Conservation (phyloP, 1,140 invertebrate genomes). For the Sweltsa coloradensis region DNA sequence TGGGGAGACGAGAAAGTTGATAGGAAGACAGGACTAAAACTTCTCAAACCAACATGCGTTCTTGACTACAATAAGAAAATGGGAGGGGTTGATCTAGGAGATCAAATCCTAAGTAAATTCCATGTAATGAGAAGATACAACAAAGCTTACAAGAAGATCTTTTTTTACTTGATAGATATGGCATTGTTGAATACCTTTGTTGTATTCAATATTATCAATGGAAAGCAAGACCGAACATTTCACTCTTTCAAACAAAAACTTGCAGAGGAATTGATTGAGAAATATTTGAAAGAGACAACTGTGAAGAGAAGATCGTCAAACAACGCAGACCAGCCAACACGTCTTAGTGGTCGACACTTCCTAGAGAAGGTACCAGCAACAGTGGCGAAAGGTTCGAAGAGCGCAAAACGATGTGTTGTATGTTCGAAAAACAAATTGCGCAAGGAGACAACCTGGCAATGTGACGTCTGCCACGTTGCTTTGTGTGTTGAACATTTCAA, state of each 20-base stretch:
- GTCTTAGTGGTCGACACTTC: conserved; percentile 16
- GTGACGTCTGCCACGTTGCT: neutral
- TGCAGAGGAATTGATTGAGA: conserved; percentile 7
- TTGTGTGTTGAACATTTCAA: neutral
- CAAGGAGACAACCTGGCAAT: neutral
- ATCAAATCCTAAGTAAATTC: conserved; percentile 16
- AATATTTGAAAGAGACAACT: conserved; percentile 10
- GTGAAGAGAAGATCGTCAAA: conserved; percentile 12
- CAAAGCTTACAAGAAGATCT: conserved; percentile 15
- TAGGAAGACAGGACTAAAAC: conserved; percentile 8
- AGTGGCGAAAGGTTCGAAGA: conserved; percentile 10
- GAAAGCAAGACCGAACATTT: conserved; percentile 14
- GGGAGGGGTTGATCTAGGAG: conserved; percentile 16
- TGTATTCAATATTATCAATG: conserved; percentile 7
- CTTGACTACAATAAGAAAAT: conserved; percentile 16
- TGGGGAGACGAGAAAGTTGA: neutral
- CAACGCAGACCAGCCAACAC: conserved; percentile 5
- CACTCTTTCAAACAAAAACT: conserved; percentile 11
- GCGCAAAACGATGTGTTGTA: conserved; percentile 12
- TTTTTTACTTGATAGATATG: conserved; percentile 15
- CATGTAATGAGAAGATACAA: conserved; percentile 12
- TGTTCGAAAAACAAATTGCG: conserved; percentile 9
- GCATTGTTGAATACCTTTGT: conserved; percentile 15
- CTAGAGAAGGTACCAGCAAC: conserved; percentile 12
- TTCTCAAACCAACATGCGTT: conserved; percentile 15